Evolutionary conservation across 1,140 invertebrate genomes (phyloP).

Genomic region (Heterodera carotae): DNA sequence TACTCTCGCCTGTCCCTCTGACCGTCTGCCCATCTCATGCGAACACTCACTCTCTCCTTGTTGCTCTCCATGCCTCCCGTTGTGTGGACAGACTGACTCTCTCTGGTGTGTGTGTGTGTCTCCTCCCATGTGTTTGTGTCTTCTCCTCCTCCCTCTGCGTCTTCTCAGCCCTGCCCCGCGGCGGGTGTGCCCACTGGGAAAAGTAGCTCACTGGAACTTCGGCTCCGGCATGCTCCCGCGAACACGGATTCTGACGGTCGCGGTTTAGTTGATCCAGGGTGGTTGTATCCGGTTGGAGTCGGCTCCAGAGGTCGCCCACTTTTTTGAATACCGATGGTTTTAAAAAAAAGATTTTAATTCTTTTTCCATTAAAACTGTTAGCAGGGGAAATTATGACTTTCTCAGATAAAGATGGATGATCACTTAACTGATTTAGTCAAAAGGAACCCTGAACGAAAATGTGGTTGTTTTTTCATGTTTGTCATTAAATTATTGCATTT

Average conservation of each 20-base stretch:
- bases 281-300: background rate
- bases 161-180: background rate
- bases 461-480: too few relatives aligned
- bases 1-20: background rate
- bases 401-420: too few relatives aligned
- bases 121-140: background rate
- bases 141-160: background rate
- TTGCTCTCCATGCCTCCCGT: background rate
- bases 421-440: too few relatives aligned
- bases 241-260: background rate
- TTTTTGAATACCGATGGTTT: background rate
- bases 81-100: background rate
- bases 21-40: background rate
- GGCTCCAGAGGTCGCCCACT: background rate
- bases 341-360: background rate
- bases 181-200: background rate
- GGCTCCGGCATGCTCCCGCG: background rate
- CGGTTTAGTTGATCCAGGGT: background rate
- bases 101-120: conserved; percentile 1
- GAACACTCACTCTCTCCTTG: background rate
- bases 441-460: too few relatives aligned
- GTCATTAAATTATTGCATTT: too few relatives aligned
- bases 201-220: background rate
- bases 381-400: too few relatives aligned
- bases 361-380: too few relatives aligned